phyloP scores from a whole-genome alignment of 2,113 vertebrate species.

The Corythornis vintsioides region DNA sequence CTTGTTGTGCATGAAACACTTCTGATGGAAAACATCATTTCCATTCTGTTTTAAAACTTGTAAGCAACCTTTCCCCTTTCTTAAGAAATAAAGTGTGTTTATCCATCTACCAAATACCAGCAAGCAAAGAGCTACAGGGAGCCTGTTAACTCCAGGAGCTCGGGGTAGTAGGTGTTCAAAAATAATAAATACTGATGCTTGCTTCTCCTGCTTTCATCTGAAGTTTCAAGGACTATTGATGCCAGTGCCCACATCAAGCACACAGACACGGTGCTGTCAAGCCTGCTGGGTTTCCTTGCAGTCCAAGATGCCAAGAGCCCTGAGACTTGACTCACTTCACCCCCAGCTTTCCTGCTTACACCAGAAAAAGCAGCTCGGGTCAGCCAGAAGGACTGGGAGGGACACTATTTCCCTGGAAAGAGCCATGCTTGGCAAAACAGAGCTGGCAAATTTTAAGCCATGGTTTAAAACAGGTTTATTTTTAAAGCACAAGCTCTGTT shows the following conservation, averaged over 20 bases:
- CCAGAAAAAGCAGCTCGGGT: neutral
- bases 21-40: slow-evolving; percentile 34
- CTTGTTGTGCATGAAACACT: neutral
- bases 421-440: neutral
- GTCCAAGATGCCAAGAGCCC: neutral
- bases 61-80: slow-evolving; percentile 50
- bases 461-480: neutral
- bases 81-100: slow-evolving; percentile 26
- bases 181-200: slow-evolving; percentile 1
- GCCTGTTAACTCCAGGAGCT: neutral
- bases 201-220: neutral
- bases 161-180: neutral
- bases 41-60: slow-evolving; percentile 30
- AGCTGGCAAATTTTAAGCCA: neutral
- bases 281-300: neutral
- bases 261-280: fast-evolving
- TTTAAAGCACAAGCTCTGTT: neutral
- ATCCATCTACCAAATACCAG: slow-evolving; percentile 5
- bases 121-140: slow-evolving; percentile 33
- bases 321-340: fast-evolving
- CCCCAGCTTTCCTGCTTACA: neutral
- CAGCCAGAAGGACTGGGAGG: neutral
- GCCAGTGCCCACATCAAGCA: neutral
- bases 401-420: neutral
- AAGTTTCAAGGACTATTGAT: slow-evolving; percentile 17